A percentile compares a stretch with the other conserved stretches of the same genome.
Conservation (phyloP, 2,113 vertebrate genomes). For the Suricata suricatta region DNA sequence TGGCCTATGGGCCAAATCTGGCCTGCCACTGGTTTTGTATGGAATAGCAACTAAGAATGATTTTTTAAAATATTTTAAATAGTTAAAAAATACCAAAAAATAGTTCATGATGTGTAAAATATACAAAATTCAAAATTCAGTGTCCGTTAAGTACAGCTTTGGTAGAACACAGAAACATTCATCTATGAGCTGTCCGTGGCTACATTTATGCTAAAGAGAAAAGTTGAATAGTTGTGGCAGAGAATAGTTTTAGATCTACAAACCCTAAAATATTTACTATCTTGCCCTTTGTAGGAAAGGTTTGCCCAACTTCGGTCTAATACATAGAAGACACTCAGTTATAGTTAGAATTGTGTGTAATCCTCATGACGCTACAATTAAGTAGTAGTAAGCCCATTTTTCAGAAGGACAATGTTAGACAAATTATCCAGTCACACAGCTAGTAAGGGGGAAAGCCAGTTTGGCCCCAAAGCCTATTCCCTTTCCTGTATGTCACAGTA, state of each 20-base stretch:
- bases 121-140: background rate
- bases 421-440: background rate
- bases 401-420: background rate
- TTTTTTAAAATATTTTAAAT: background rate
- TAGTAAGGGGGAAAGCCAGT: background rate
- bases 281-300: background rate
- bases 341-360: background rate
- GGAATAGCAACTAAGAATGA: background rate
- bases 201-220: background rate
- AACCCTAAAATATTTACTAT: background rate
- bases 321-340: background rate
- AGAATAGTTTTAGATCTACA: background rate
- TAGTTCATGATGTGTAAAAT: background rate
- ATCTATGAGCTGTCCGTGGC: background rate
- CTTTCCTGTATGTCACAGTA: background rate
- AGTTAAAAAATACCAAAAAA: constrained; percentile 1
- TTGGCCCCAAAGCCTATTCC: background rate
- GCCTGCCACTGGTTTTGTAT: background rate
- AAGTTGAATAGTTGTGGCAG: background rate
- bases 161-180: background rate
- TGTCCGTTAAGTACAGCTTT: background rate
- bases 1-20: background rate
- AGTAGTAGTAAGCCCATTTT: background rate
- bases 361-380: background rate
- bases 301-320: background rate